Conservation (phyloP, 2,888 invertebrate species). For the Aphrophora alni region DNA sequence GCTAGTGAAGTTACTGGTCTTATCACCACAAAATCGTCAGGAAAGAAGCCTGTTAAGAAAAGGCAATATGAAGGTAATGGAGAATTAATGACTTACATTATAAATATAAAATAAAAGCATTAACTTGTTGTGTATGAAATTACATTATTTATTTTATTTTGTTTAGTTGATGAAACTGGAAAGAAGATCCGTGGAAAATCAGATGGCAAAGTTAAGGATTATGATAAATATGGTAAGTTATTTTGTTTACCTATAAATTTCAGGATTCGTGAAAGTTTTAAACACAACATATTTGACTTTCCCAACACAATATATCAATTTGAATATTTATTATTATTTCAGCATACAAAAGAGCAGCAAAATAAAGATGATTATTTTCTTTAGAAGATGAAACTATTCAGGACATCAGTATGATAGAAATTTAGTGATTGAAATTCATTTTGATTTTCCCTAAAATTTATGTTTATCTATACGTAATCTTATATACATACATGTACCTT, state of each 20-base stretch:
- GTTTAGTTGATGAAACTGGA: constrained; percentile 77
- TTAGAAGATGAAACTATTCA: too few species aligned
- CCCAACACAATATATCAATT: too few species aligned
- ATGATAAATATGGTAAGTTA: constrained; percentile 84
- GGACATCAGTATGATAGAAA: too few species aligned
- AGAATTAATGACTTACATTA: not conserved
- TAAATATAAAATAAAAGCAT: not conserved
- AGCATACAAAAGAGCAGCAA: too few species aligned
- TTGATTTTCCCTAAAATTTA: too few species aligned
- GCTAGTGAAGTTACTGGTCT: constrained; percentile 89
- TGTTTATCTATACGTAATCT: too few species aligned
- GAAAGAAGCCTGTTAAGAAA: constrained; percentile 80
- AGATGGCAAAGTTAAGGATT: constrained; percentile 90
- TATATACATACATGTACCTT: too few species aligned
- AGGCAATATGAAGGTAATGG: constrained; percentile 72
- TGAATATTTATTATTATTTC: too few species aligned
- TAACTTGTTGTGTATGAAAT: not conserved
- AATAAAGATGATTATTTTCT: too few species aligned
- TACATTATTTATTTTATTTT: constrained; percentile 29
- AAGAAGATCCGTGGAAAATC: constrained; percentile 91
- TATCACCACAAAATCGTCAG: constrained; percentile 80
- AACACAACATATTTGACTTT: too few species aligned
- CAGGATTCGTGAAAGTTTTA: too few species aligned
- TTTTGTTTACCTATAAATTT: not conserved
- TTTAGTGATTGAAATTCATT: too few species aligned